Conservation (phyloP, 2,888 invertebrate genomes). For the Hemaris fuciformis region DNA sequence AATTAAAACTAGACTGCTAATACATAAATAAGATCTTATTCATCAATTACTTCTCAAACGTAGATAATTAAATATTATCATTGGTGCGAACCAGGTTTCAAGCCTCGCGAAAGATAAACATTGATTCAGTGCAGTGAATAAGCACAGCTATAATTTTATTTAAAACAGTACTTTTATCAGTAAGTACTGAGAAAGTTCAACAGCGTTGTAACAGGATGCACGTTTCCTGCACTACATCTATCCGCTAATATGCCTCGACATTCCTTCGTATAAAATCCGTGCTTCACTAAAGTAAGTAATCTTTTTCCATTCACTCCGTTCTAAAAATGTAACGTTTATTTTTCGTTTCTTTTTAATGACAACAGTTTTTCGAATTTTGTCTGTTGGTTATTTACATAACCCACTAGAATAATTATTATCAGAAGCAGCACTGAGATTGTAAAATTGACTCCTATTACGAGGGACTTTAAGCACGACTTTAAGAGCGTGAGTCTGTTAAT, state of each 20-base stretch:
- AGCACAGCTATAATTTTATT: slow-evolving; percentile 7
- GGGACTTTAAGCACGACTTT: too few species aligned
- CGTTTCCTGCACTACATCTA: slow-evolving; percentile 7
- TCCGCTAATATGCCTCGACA: slow-evolving; percentile 5
- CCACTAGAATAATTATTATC: too few species aligned
- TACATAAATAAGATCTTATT: background rate
- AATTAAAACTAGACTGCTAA: too few species aligned
- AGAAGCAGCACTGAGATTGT: too few species aligned
- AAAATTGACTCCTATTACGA: too few species aligned
- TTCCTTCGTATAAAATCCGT: background rate
- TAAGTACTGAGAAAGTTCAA: background rate
- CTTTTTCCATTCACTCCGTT: background rate
- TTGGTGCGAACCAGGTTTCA: background rate
- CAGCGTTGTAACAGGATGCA: slow-evolving; percentile 8
- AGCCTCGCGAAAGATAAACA: background rate
- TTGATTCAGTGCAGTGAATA: slow-evolving; percentile 9
- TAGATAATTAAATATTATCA: background rate
- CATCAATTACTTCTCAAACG: background rate
- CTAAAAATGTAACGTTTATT: background rate
- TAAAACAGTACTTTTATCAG: slow-evolving; percentile 6
- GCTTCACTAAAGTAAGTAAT: background rate
- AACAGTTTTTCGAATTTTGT: background rate
- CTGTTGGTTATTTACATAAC: too few species aligned
- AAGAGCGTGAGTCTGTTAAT: too few species aligned
- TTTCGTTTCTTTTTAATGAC: background rate